Evolutionary conservation across 2,888 invertebrate genomes (phyloP).

Genomic region (Drosophila pegasa): DNA sequence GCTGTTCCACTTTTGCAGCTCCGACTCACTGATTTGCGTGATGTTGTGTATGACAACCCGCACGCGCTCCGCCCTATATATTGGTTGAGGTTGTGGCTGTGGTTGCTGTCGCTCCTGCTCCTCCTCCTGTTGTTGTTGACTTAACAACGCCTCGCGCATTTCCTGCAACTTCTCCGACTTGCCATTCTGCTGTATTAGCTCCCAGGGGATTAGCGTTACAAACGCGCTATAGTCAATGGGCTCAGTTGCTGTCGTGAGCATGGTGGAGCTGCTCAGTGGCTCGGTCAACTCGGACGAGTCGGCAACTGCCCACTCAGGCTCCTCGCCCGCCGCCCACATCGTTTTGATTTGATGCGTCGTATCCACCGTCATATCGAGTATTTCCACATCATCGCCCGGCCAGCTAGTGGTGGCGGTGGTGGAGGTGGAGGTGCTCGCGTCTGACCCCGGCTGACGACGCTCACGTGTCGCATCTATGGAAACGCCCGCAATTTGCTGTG

Average conservation of each 20-base stretch:
- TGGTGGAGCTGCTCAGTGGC: slow-evolving; percentile 31
- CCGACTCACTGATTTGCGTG: slow-evolving; percentile 86
- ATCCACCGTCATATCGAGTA: slow-evolving; percentile 65
- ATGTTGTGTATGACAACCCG: slow-evolving; percentile 89
- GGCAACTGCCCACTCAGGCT: slow-evolving; percentile 60
- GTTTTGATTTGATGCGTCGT: slow-evolving; percentile 58
- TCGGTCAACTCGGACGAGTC: slow-evolving; percentile 65
- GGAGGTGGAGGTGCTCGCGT: not conserved
- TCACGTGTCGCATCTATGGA: slow-evolving; percentile 64
- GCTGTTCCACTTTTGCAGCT: slow-evolving; percentile 78
- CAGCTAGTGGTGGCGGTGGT: slow-evolving; percentile 36
- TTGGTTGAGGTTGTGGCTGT: slow-evolving; percentile 49
- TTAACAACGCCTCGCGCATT: slow-evolving; percentile 54
- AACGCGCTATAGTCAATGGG: slow-evolving; percentile 61
- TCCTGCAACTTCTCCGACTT: slow-evolving; percentile 75
- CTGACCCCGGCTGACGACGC: slow-evolving; percentile 54
- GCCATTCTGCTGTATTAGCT: slow-evolving; percentile 79
- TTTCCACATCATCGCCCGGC: slow-evolving; percentile 70
- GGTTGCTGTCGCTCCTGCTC: slow-evolving; percentile 17
- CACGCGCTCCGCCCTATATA: slow-evolving; percentile 85
- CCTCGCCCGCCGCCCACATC: slow-evolving; percentile 32
- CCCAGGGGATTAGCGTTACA: slow-evolving; percentile 79
- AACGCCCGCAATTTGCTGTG: slow-evolving; percentile 75
- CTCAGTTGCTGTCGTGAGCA: slow-evolving; percentile 47
- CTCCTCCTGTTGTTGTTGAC: slow-evolving; percentile 43